Evolutionary conservation across 1,140 invertebrate species (phyloP), one percentile per base, ranked within the genome.

Genomic region (Penaeus vannamei): DNA sequence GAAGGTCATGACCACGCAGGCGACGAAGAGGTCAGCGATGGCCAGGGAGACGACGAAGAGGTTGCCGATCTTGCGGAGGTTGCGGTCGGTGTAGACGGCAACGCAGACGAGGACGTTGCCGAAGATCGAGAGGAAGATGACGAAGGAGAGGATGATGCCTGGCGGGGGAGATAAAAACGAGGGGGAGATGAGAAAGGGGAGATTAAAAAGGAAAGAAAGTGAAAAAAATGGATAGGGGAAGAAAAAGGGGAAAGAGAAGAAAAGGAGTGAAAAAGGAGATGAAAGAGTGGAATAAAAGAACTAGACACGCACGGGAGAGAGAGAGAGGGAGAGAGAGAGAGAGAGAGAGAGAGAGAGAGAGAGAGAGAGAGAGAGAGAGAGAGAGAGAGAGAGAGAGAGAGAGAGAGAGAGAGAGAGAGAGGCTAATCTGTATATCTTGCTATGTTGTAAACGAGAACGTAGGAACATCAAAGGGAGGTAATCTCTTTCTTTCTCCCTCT

Each of bases 51-150:
- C 98, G 91, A 99, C 95, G 94, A 99, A 99, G 89, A 99, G 95
- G 93, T 99, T 99, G 84, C 97, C 98, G 91, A 99, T 97, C 92
- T 97, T 95, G 92, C 98, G 95, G 84, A 99, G 94, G 23, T 97
- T 96, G 53, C 98, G 94, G 93, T 99, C 98, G 22, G 97, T 99
- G 93, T 98, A 98, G 91, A 99, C 98, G 64, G 98, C 98, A 85
- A 98, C 95, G 93, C 98, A 99, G 66, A 99, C 98, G 89, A 99
- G 94, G 53, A 98, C 95, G 93, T 99, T 99, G 29, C 98, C 98
- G 46, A 97, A 97, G 80, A 99, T 96, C 46, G 98, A 98, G 89
- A 98, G 94, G 94, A 99, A 97, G 93, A 98, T 98, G 91, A 98
- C 95, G 91, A 98, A 94, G 77, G 96, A 96, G 69, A 99, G 95